A percentile compares a stretch with the other conserved stretches of the same genome.
phyloP scores from a whole-genome alignment of 2,888 invertebrate genomes.

The Cheilosia variabilis region DNA sequence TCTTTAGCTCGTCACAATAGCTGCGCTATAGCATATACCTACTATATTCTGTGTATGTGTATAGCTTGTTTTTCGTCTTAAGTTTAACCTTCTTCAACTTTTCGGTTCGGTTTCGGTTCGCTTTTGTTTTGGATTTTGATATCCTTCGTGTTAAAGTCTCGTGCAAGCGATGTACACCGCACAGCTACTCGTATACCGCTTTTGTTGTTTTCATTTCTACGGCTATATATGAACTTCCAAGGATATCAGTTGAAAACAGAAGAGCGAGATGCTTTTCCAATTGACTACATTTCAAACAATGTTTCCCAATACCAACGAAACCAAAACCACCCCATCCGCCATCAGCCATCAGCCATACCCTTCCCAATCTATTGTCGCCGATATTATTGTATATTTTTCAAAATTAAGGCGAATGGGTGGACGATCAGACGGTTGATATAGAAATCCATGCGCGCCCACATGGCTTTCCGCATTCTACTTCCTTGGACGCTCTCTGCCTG shows the following conservation, averaged over 20 bases:
- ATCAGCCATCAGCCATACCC: conserved; percentile 40
- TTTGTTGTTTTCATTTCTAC: conserved; percentile 26
- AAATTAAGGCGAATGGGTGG: conserved; percentile 43
- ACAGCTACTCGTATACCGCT: neutral
- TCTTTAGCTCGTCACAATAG: conserved; percentile 64
- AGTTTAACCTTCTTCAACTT: conserved; percentile 75
- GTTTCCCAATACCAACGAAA: conserved; percentile 36
- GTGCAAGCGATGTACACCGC: neutral
- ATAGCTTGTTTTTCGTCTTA: conserved; percentile 67
- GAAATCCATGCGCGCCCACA: conserved; percentile 57
- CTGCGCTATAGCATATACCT: neutral
- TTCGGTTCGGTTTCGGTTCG: conserved; percentile 63
- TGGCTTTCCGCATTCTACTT: conserved; percentile 40
- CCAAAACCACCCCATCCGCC: conserved; percentile 28
- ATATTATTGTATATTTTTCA: conserved; percentile 25
- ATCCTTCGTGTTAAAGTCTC: conserved; percentile 59
- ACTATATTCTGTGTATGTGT: conserved; percentile 5
- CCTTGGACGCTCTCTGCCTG: conserved; percentile 27
- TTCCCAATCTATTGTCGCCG: conserved; percentile 57
- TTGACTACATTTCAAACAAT: conserved; percentile 63
- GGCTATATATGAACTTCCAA: conserved; percentile 22
- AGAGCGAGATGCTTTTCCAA: conserved; percentile 61
- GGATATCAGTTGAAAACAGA: conserved; percentile 48
- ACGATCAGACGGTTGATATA: conserved; percentile 38
- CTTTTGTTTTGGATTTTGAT: conserved; percentile 69